Conservation (phyloP, 2,797 vertebrate species). For the Ispidina picta region DNA sequence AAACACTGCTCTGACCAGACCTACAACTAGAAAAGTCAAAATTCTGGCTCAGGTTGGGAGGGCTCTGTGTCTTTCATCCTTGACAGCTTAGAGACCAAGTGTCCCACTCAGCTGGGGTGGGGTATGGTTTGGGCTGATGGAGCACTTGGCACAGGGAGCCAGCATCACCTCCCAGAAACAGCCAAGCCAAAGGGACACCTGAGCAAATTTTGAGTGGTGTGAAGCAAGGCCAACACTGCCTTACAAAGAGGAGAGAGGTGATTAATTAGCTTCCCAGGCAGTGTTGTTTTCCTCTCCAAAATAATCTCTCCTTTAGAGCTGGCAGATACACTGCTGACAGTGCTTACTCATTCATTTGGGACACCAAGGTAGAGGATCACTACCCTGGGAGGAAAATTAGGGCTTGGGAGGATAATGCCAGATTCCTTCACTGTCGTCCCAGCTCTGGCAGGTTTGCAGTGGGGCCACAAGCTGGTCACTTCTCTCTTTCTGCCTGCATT, state of each 20-base stretch:
- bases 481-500: not conserved
- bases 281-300: not conserved
- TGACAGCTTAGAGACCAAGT: rapidly evolving
- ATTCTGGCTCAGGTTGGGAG: not conserved
- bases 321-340: not conserved
- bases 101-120: not conserved
- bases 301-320: not conserved
- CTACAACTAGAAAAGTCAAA: not conserved
- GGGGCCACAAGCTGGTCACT: not conserved
- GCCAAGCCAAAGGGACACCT: not conserved
- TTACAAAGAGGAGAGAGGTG: not conserved
- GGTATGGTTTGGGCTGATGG: not conserved
- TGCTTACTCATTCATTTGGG: not conserved
- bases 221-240: not conserved
- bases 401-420: not conserved
- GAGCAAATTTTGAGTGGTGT: not conserved
- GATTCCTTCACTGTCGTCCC: not conserved
- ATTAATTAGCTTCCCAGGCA: not conserved
- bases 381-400: not conserved
- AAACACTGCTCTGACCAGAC: not conserved
- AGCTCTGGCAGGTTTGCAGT: not conserved
- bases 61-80: not conserved
- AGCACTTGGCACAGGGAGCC: not conserved
- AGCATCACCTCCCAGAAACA: not conserved
- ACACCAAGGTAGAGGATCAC: not conserved